Base-by-base conservation (phyloP, 2,888 invertebrate genomes). In the Blera fallax region DNA sequence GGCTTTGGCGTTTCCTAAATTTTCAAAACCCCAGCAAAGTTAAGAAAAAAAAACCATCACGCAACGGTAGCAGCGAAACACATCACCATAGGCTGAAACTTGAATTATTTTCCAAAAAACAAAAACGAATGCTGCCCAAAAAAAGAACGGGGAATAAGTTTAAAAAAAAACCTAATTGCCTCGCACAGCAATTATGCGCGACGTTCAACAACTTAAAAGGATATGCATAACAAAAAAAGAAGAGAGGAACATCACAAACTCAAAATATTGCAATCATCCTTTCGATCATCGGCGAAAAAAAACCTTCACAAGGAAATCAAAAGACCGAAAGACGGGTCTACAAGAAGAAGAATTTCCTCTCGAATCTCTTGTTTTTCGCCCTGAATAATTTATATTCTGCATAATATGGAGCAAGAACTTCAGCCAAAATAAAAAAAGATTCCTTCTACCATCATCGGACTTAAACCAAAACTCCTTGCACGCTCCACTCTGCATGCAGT, bases 321-420 rank as follows among this genome's bases (percentile, higher is more conserved):
- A 70, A 70, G 64, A 52, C 80, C 70, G 32, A 74, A 73, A 27
- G 34, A 65, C 21, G 34, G 21, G 29, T 21, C 14, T 18, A 48
- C 11, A 54, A 54, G 56, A 62, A 70, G 69, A 74, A 65, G 43
- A 74, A 74, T 74, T 64, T 80, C 73, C 69, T 70, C 40, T 62
- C 60, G 83, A 78, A 78, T 48, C 74, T 79, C 85, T 78, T 87
- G 82, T 87, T 87, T 82, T 82, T 87, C 82, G 78, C 69, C 73
- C 56, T 81, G 87, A 87, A 87, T 87, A 82, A 87, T 87, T 87
- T 87, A 87, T 87, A 77, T 87, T 87, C 87, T 87, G 78, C 78
- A 87, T 87, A 87, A 87, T 87, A 52, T 87, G 82, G 87, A 87
- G 77, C 77, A 87, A 81, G 77, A 85, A 80, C 64, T 84, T 78